Conservation (phyloP, 37 sponge, comb jelly and placozoan species). For the Aplysina aerophoba region DNA sequence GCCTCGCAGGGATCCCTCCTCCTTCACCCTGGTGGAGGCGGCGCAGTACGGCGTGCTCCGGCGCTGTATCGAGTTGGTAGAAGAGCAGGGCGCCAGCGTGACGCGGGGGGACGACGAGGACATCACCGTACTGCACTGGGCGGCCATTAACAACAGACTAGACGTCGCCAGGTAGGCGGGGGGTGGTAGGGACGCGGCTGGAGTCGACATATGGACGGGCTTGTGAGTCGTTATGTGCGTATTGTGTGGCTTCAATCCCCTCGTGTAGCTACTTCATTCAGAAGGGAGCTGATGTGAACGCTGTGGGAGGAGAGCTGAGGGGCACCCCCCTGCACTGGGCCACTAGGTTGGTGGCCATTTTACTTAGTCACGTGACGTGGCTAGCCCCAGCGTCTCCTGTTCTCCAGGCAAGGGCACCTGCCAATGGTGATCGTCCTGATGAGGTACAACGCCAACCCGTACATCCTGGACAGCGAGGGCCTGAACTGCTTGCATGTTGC, state of each 20-base stretch:
- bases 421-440: conserved; percentile 82
- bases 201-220: no score
- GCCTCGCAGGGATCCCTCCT: conserved; percentile 42
- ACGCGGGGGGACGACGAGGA: conserved; percentile 73
- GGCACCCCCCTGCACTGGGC: conserved; percentile 96
- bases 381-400: not conserved
- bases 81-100: conserved; percentile 68
- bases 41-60: conserved; percentile 85
- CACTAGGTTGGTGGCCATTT: conserved; percentile 58
- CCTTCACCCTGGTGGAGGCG: conserved; percentile 73
- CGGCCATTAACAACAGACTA: conserved; percentile 94
- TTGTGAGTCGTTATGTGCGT: no score
- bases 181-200: no score
- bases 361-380: not conserved
- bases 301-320: conserved; percentile 85
- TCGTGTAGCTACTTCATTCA: conserved; percentile 77
- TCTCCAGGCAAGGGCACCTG: conserved; percentile 18
- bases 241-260: not conserved
- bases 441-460: conserved; percentile 79
- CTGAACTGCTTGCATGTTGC: conserved; percentile 90
- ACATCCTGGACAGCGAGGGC: conserved; percentile 81
- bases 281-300: conserved; percentile 89
- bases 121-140: conserved; percentile 95
- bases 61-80: conserved; percentile 83
- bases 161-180: conserved; percentile 71